These are phyloP conservation scores for Drosophila infuscata DNA, from an alignment of 2,888 invertebrate species.

Conservation along the genomic window DNA sequence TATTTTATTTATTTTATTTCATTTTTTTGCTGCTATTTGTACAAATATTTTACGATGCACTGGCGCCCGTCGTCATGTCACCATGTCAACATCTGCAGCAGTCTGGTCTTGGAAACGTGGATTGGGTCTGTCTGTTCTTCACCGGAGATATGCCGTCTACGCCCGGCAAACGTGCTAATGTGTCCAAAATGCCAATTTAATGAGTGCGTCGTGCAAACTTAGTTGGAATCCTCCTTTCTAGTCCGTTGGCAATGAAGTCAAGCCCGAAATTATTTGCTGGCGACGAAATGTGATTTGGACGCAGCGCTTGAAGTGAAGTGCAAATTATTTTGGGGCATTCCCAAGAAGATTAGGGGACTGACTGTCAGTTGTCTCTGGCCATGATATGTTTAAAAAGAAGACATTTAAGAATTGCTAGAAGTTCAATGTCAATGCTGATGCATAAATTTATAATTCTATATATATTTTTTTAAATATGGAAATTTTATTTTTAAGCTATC, in stretches of 20 bases:
- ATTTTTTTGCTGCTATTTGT: constrained; percentile 47
- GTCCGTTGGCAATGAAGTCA: constrained; percentile 62
- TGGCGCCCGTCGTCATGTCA: constrained; percentile 56
- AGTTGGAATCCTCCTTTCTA: constrained; percentile 66
- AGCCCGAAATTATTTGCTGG: constrained; percentile 70
- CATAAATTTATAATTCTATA: not conserved
- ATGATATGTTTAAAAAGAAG: not conserved
- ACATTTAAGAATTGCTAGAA: constrained; percentile 13
- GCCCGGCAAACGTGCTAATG: constrained; percentile 57
- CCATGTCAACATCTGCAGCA: constrained; percentile 30
- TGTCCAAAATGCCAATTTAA: constrained; percentile 65
- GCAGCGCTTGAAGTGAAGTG: constrained; percentile 55
- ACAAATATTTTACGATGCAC: constrained; percentile 63
- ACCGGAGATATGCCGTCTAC: constrained; percentile 67
- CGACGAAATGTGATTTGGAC: constrained; percentile 25
- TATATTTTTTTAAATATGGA: not conserved
- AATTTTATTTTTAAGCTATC: not conserved
- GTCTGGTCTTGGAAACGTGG: constrained; percentile 22
- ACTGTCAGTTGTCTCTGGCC: not conserved
- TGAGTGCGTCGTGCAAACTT: constrained; percentile 43
- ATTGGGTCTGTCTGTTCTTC: constrained; percentile 9
- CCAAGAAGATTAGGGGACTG: constrained; percentile 16
- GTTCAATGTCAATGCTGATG: constrained; percentile 43
- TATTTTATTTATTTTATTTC: not conserved
- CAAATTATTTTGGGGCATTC: constrained; percentile 51